phyloP scores from a whole-genome alignment of 2,888 invertebrate genomes.

The Trilocha varians region DNA sequence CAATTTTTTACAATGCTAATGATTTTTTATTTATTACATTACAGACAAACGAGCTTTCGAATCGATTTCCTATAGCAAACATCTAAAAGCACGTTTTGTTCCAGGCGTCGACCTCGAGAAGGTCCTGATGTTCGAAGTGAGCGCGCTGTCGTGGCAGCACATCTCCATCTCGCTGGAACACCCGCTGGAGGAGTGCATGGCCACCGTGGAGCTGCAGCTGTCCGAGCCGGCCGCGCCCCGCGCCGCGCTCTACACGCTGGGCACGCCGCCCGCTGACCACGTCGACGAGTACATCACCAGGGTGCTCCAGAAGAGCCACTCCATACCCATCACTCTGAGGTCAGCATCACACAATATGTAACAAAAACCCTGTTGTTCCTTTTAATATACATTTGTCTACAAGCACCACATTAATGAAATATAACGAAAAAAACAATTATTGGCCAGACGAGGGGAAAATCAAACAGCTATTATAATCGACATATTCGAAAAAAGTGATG shows the following conservation, averaged over 20 bases:
- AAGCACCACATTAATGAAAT: too few relatives aligned
- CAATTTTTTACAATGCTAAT: too few relatives aligned
- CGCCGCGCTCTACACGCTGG: slow-evolving; percentile 82
- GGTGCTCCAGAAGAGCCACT: slow-evolving; percentile 88
- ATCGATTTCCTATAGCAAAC: neutral
- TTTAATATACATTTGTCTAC: too few relatives aligned
- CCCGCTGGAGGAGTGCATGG: slow-evolving; percentile 92
- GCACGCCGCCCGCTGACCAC: slow-evolving; percentile 52
- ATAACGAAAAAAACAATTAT: too few relatives aligned
- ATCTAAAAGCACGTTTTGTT: too few relatives aligned
- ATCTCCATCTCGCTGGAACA: slow-evolving; percentile 93
- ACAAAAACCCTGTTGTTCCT: too few relatives aligned
- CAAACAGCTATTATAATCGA: too few relatives aligned
- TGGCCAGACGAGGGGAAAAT: too few relatives aligned
- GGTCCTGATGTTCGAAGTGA: slow-evolving; percentile 93
- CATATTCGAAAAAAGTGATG: too few relatives aligned
- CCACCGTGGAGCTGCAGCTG: slow-evolving; percentile 92
- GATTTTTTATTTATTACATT: too few relatives aligned
- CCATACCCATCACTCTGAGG: slow-evolving; percentile 93
- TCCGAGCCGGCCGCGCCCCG: slow-evolving; percentile 84
- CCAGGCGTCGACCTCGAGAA: slow-evolving; percentile 78
- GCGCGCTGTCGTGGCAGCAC: slow-evolving; percentile 90
- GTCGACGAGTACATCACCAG: slow-evolving; percentile 62
- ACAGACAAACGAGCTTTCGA: too few relatives aligned
- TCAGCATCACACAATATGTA: slow-evolving; percentile 36